Conservation (phyloP, 2,113 vertebrate species). For the Heloderma charlesbogerti region DNA sequence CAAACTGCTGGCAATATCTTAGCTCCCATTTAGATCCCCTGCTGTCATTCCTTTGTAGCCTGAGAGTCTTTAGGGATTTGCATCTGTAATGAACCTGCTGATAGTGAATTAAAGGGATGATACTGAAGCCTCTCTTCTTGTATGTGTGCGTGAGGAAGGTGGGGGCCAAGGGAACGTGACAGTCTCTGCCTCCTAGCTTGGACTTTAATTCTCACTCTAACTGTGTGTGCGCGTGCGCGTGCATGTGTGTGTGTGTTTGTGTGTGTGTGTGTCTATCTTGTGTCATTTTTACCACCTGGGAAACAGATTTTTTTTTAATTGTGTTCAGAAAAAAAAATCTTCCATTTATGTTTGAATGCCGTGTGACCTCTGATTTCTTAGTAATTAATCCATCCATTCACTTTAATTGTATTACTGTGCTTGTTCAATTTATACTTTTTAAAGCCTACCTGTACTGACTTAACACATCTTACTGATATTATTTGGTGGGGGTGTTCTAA, state of each 20-base stretch:
- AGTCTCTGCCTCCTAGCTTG: neutral
- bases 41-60: no score
- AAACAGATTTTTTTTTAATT: neutral
- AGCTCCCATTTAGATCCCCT: no score
- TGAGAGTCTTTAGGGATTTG: no score
- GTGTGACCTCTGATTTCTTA: neutral
- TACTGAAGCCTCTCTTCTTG: no score
- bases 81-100: no score
- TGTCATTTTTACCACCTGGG: neutral
- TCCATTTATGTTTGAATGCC: neutral
- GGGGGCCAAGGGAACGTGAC: no score
- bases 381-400: neutral
- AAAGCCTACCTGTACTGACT: neutral
- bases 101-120: no score
- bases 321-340: neutral
- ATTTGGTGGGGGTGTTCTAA: neutral
- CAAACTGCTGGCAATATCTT: no score
- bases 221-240: neutral
- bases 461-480: no score
- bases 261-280: neutral
- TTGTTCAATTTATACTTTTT: neutral
- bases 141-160: no score
- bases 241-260: neutral
- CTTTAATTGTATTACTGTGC: neutral
- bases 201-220: neutral